phyloP scores from a whole-genome alignment of 2,888 invertebrate genomes.

The Stenchaetothrips biformis region DNA sequence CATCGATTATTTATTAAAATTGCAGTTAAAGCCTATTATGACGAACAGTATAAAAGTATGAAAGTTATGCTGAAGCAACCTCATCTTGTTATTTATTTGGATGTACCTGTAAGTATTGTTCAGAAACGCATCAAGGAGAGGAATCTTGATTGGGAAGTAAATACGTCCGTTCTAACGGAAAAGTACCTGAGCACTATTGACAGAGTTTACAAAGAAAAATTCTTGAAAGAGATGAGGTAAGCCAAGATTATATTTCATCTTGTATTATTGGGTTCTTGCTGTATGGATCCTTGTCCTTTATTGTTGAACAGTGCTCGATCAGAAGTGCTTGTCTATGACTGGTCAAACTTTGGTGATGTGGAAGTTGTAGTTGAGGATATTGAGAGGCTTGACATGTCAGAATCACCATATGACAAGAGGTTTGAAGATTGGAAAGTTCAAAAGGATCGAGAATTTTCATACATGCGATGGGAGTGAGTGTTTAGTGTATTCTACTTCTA shows the following conservation, averaged over 20 bases:
- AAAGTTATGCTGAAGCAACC: slow-evolving; percentile 66
- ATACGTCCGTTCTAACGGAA: slow-evolving; percentile 63
- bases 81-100: slow-evolving; percentile 88
- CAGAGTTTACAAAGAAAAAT: slow-evolving; percentile 70
- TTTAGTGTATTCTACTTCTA: not conserved
- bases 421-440: slow-evolving; percentile 71
- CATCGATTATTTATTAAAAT: slow-evolving; percentile 26
- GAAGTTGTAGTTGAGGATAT: slow-evolving; percentile 86
- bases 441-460: slow-evolving; percentile 58
- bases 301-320: slow-evolving; percentile 56
- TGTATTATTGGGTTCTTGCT: not conserved
- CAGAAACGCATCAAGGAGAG: slow-evolving; percentile 70
- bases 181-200: slow-evolving; percentile 66
- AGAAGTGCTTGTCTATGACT: slow-evolving; percentile 84
- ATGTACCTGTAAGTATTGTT: slow-evolving; percentile 67
- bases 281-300: not conserved
- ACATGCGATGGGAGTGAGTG: slow-evolving; percentile 50
- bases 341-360: slow-evolving; percentile 74
- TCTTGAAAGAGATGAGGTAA: slow-evolving; percentile 64
- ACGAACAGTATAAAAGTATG: slow-evolving; percentile 59
- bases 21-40: slow-evolving; percentile 63
- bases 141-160: slow-evolving; percentile 61
- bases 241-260: not conserved
- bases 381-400: slow-evolving; percentile 69
- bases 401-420: slow-evolving; percentile 59